Conservation (phyloP, 2,888 invertebrate genomes). For the Eupithecia tripunctaria region DNA sequence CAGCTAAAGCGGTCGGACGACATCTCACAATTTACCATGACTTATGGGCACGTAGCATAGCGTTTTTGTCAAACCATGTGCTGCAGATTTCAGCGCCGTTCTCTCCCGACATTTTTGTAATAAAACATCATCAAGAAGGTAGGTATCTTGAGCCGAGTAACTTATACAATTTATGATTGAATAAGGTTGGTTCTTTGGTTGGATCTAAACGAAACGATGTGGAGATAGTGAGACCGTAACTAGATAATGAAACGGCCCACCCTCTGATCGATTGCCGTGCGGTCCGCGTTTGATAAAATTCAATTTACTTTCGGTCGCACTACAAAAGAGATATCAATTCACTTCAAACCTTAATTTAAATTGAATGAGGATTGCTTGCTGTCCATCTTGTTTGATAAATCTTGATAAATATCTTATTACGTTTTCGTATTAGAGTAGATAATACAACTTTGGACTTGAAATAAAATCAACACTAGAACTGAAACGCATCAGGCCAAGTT, state of each 20-base stretch:
- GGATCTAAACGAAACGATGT: neutral
- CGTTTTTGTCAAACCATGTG: constrained; percentile 60
- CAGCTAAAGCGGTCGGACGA: constrained; percentile 60
- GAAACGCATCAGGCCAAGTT: neutral
- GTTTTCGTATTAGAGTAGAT: neutral
- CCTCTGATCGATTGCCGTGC: constrained; percentile 45
- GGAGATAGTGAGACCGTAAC: constrained; percentile 11
- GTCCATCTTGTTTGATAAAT: constrained; percentile 37
- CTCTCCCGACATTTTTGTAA: constrained; percentile 39
- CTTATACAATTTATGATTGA: constrained; percentile 21
- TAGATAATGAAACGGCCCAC: constrained; percentile 16
- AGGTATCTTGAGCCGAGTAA: constrained; percentile 21
- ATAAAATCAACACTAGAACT: neutral
- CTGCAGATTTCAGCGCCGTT: constrained; percentile 52
- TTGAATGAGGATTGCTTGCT: constrained; percentile 53
- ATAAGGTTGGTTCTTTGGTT: constrained; percentile 7
- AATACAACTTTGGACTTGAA: neutral
- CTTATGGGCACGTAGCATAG: constrained; percentile 61
- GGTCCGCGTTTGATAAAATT: constrained; percentile 59
- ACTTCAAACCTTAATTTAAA: constrained; percentile 55
- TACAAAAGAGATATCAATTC: constrained; percentile 59
- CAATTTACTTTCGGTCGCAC: constrained; percentile 59
- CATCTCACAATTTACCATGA: constrained; percentile 62
- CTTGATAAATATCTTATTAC: constrained; percentile 34
- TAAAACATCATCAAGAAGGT: constrained; percentile 19